Base-by-base conservation (phyloP, 2,888 invertebrate species). In the Tipula confusa region DNA sequence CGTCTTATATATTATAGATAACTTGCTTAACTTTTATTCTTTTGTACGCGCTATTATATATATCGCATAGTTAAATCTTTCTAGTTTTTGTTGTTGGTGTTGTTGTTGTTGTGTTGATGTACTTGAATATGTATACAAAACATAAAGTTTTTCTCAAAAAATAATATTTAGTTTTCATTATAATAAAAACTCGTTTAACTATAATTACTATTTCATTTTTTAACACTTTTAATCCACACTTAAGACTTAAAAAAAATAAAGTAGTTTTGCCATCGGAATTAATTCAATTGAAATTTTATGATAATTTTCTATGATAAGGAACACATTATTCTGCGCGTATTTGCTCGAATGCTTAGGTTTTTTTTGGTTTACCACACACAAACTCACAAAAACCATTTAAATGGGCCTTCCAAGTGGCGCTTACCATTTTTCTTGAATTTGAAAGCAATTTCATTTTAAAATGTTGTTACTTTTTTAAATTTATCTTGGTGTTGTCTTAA, bases 181-280 rank as follows among this genome's bases (percentile, higher is more conserved):
- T 43, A 64, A 18, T 64, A 64, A 64, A n/a, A 64, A 64, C 64
- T 64, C 24, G 64, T 64, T 64, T 64, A 24, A 24, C 9, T 38
- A 31, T 43, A 64, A 64, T 64, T 64, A 64, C 64, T 64, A 64
- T 64, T n/a, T n/a, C n/a, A n/a, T n/a, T 64, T 64, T 64, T 64
- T 64, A 64, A 64, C 64, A 64, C 64, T 64, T 64, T 64, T 64
- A 64, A 64, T 64, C 64, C 64, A 64, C 64, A 64, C 64, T 18
- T 64, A 24, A 64, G 24, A 64, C 64, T 64, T n/a, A n/a, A n/a
- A n/a, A n/a, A n/a, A n/a, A n/a, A n/a, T n/a, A n/a, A 11, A 24
- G 2, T 64, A 24, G 11, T 64, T 64, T 64, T 24, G 64, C 64
- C 64, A 24, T 64, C 9, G 64, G 64, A 64, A 64, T 64, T 64